Evolutionary conservation across 2,888 invertebrate genomes (phyloP).

Genomic region (Tiliacea aurago): DNA sequence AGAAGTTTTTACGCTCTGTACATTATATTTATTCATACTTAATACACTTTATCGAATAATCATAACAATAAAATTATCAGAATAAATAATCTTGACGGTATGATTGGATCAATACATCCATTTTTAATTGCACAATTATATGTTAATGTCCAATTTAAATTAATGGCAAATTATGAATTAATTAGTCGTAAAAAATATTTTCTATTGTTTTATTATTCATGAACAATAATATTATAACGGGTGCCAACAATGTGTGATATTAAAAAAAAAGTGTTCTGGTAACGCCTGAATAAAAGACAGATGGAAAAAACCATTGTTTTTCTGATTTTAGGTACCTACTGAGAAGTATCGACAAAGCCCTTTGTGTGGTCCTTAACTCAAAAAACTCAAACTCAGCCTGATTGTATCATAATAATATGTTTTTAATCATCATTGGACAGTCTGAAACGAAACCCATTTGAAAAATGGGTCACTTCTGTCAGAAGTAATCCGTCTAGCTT

Average conservation of each 20-base stretch:
- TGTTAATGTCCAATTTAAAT: conserved; percentile 47
- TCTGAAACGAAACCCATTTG: conserved; percentile 5
- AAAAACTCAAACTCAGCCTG: too few relatives aligned
- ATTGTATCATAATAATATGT: not conserved
- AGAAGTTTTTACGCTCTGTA: not conserved
- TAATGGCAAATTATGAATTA: conserved; percentile 24
- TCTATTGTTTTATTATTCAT: conserved; percentile 51
- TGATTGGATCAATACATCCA: conserved; percentile 50
- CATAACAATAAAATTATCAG: conserved; percentile 20
- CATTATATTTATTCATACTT: not conserved
- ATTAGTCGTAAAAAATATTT: conserved; percentile 26
- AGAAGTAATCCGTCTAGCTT: conserved; percentile 11
- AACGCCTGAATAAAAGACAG: not conserved
- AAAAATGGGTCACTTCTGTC: conserved; percentile 16
- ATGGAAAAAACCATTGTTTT: not conserved
- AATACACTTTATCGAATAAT: conserved; percentile 23
- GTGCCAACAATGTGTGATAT: not conserved
- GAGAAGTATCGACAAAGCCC: not conserved
- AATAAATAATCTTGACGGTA: conserved; percentile 36
- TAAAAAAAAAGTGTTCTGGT: not conserved
- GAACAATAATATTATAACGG: not conserved
- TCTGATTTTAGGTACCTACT: not conserved
- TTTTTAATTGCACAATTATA: conserved; percentile 54
- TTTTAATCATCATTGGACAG: conserved; percentile 1
- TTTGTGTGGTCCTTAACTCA: too few relatives aligned